Evolutionary conservation across 2,113 vertebrate species (phyloP).

Genomic region (Odontophorus gujanensis): DNA sequence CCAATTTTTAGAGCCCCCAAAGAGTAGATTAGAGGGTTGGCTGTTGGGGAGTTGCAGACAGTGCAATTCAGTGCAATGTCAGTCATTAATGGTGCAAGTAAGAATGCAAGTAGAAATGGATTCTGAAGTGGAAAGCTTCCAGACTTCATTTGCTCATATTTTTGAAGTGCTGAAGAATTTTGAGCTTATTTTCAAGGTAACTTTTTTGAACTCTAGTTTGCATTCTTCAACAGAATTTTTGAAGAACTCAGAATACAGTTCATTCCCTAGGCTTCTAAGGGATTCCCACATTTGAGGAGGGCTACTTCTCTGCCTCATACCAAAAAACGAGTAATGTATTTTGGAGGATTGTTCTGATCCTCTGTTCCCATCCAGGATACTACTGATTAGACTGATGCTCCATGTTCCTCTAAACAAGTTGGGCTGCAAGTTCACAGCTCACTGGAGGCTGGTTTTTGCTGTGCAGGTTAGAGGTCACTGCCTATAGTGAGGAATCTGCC

Average conservation of each 20-base stretch:
- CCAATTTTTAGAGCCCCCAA: not conserved
- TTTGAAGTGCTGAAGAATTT: not conserved
- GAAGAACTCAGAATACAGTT: not conserved
- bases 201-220: not conserved
- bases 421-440: not conserved
- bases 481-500: not conserved
- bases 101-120: not conserved
- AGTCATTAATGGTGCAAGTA: not conserved
- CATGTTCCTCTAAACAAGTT: not conserved
- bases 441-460: not conserved
- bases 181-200: not conserved
- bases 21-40: not conserved
- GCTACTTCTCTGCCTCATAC: not conserved
- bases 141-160: not conserved
- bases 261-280: not conserved
- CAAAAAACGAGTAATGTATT: not conserved
- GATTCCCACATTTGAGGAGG: not conserved
- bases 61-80: not conserved
- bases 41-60: fast-evolving
- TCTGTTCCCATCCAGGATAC: not conserved
- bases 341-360: not conserved
- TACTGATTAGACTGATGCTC: not conserved
- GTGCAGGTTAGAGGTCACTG: not conserved
- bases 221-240: not conserved
- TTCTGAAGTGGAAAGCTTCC: not conserved